Conservation (phyloP, 2,888 invertebrate species). For the Acrobeloides nanus region DNA sequence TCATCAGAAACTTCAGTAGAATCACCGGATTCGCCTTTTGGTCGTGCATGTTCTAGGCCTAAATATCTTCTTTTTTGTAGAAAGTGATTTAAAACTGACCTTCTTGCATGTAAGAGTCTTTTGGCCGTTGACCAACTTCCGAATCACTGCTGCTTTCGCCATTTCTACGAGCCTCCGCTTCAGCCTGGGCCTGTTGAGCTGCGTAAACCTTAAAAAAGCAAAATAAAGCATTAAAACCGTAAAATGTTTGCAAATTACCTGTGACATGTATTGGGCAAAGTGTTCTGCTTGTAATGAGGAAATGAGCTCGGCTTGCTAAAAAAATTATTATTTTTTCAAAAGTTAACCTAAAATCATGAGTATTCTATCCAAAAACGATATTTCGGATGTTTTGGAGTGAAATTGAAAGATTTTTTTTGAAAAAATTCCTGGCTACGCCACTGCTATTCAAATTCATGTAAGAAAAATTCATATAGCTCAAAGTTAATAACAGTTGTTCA, state of each 20-base stretch:
- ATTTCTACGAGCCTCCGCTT: no score
- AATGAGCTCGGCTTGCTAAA: slow-evolving; percentile 82
- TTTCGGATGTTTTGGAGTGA: no score
- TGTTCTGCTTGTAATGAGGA: slow-evolving; percentile 94
- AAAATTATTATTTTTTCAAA: no score
- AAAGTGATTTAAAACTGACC: neutral
- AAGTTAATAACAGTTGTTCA: no score
- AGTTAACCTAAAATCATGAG: no score
- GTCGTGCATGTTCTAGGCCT: slow-evolving; percentile 24
- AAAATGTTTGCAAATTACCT: slow-evolving; percentile 64
- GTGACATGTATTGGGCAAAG: slow-evolving; percentile 96
- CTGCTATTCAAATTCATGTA: no score
- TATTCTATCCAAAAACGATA: no score
- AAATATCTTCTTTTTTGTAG: no score
- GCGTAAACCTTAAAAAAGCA: slow-evolving; percentile 30
- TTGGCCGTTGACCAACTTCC: slow-evolving; percentile 18
- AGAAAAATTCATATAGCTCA: slow-evolving; percentile 2
- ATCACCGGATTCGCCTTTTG: slow-evolving; percentile 18
- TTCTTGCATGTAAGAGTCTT: slow-evolving; percentile 17
- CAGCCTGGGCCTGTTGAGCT: slow-evolving; percentile 21
- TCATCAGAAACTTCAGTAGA: slow-evolving; percentile 54
- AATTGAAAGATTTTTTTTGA: no score
- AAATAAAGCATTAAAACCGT: no score
- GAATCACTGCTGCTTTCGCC: no score
- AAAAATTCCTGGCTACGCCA: no score